Percentiles rank a stretch among this genome's conserved stretches.
Evolutionary conservation across 2,113 vertebrate genomes (phyloP).

Genomic region (Agapornis roseicollis): DNA sequence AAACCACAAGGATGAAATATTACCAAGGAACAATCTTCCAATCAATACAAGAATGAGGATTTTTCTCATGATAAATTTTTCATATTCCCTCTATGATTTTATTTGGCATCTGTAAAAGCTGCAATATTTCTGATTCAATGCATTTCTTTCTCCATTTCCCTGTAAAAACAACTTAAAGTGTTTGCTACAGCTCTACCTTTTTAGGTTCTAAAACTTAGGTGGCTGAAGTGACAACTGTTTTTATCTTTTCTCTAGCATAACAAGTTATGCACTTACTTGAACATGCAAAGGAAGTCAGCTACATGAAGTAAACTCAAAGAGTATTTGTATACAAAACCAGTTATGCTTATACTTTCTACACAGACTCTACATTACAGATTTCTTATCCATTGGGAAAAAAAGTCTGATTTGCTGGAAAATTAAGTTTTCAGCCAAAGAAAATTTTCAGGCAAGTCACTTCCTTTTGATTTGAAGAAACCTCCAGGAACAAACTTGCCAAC

Average conservation of each 20-base stretch:
- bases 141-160: background rate
- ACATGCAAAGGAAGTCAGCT: background rate
- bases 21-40: background rate
- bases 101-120: background rate
- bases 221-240: background rate
- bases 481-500: too few relatives aligned
- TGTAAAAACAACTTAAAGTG: background rate
- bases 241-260: background rate
- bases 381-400: background rate
- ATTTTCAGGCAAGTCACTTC: background rate
- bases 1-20: background rate
- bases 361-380: background rate
- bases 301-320: background rate
- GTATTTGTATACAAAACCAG: background rate
- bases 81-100: background rate
- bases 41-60: background rate
- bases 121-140: background rate
- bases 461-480: too few relatives aligned
- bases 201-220: background rate
- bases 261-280: background rate
- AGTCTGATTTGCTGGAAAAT: background rate
- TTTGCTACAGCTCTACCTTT: background rate
- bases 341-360: background rate
- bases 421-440: background rate
- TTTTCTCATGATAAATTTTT: background rate